Base-by-base conservation (phyloP, 2,888 invertebrate species). In the Agonopterix alstromeriana region DNA sequence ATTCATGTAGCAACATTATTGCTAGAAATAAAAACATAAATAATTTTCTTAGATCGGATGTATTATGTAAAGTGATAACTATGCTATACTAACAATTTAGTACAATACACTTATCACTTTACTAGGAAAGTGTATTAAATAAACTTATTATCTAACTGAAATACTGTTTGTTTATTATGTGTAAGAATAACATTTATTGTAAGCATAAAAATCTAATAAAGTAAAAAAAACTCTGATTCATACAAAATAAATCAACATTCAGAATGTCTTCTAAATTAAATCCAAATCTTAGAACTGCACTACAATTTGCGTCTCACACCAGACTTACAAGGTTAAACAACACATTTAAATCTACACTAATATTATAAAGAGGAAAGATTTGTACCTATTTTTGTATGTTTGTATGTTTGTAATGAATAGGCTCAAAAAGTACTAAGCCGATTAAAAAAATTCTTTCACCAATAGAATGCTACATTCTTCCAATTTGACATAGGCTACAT, bases 131-230 rank as follows among this genome's bases (percentile, higher is more conserved):
- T 11, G 11, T 42, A 11, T 42, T 46, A 53, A 61, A 60, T 55
- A 48, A 60, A 47, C 61, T 64, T 68, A 67, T 47, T 35, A 63
- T 57, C 81, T 85, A 84, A 73, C 66, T 74, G 74, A 85, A 83
- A 87, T 86, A 87, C 86, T 87, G 87, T 71, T 85, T 65, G 67
- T 80, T 82, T 78, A 73, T 75, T 77, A 67, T 74, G 66, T 71
- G 67, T 72, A 73, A 66, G 77, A 76, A 75, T 78, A 74, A 67
- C 54, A 54, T 57, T 61, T 63, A 65, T 59, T 58, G 59, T 67
- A 65, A 65, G 60, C 68, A 73, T 57, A 65, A 63, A 63, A 61
- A 60, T 62, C 54, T 63, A 60, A 56, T 55, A 57, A 59, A 60
- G 52, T 56, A 53, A 54, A 60, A 61, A 27, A 55, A 58, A 63